Evolutionary conservation across 2,113 vertebrate genomes (phyloP), one percentile per base, ranked within the genome.

Genomic region (Anthoscopus minutus): DNA sequence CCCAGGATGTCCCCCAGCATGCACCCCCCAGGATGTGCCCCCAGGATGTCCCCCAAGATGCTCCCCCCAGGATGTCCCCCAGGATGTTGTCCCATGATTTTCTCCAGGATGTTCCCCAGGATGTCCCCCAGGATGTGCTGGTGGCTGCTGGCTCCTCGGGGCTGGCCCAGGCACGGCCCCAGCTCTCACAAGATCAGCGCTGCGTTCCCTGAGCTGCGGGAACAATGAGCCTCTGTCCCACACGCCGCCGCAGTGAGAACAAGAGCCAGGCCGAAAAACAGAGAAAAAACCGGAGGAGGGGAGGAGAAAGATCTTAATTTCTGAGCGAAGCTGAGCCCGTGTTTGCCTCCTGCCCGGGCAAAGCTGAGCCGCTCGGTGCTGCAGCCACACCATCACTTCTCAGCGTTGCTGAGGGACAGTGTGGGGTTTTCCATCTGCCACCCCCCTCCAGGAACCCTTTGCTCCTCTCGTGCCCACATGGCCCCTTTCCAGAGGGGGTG

Each of bases 221-320:
- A 93, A 95, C 96, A 96, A 96, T 92, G 91, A 83, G 83, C 72
- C 91, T 96, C 95, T 96, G 95, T 96, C 94, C 95, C 86, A 44
- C 76, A 27, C 1, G 60, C 90, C 0, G 47, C 90, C 0, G 8
- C 82, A 37, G 35, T 0, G 35, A 81, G 80, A 96, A 77, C 80
- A 40, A 86, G 86, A 85, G 90, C 66, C 82, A 80, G 82, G 56
- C 67, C 0, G 7, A 15, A 50, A 79, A 71, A 58, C 16, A 20
- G 24, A 6, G 25, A 8, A 30, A 20, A 13, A 33, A 18, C 23
- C 24, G 21, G 8, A 7, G 9, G 28, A 67, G 62, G 22, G 54
- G 56, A 84, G 83, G 83, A 93, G 71, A 58, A 45, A 58, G 50
- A 50, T 70, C 51, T 45, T 77, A 24, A 66, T 83, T 37, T 37